Conservation (phyloP, 2,888 invertebrate genomes). For the Colletes collaris region DNA sequence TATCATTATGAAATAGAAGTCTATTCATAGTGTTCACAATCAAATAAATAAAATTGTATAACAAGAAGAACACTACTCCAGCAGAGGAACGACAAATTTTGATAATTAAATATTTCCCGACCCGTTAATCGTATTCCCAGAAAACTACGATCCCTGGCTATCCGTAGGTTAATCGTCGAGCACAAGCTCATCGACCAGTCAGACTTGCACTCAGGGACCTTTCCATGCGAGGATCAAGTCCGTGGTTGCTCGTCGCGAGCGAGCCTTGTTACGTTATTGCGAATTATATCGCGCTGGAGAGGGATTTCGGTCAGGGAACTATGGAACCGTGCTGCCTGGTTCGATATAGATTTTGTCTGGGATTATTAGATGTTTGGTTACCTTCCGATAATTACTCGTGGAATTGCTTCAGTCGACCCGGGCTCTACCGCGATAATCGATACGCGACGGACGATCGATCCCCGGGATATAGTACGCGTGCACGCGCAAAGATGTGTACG, state of each 20-base stretch:
- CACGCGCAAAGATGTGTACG: slow-evolving; percentile 37
- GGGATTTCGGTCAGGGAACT: slow-evolving; percentile 15
- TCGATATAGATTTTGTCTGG: slow-evolving; percentile 71
- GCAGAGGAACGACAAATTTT: no score
- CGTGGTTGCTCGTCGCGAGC: slow-evolving; percentile 21
- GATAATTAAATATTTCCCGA: no score
- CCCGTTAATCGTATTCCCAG: no score
- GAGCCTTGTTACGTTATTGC: slow-evolving; percentile 54
- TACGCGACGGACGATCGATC: slow-evolving; percentile 52
- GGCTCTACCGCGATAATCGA: slow-evolving; percentile 45
- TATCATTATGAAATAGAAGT: no score
- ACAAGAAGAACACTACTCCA: no score
- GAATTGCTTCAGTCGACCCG: slow-evolving; percentile 59
- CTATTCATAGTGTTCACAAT: no score
- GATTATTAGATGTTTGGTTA: slow-evolving; percentile 75
- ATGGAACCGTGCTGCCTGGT: slow-evolving; percentile 29
- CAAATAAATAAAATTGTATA: no score
- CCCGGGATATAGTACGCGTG: slow-evolving; percentile 14
- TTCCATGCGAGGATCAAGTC: slow-evolving; percentile 2
- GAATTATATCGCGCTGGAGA: slow-evolving; percentile 59
- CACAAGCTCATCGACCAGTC: no score
- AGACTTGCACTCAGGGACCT: no score
- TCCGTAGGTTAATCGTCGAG: no score
- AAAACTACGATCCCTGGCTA: no score
- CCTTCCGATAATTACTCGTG: slow-evolving; percentile 73